phyloP scores from a whole-genome alignment of 1,140 invertebrate genomes.

The Bombus ignitus region DNA sequence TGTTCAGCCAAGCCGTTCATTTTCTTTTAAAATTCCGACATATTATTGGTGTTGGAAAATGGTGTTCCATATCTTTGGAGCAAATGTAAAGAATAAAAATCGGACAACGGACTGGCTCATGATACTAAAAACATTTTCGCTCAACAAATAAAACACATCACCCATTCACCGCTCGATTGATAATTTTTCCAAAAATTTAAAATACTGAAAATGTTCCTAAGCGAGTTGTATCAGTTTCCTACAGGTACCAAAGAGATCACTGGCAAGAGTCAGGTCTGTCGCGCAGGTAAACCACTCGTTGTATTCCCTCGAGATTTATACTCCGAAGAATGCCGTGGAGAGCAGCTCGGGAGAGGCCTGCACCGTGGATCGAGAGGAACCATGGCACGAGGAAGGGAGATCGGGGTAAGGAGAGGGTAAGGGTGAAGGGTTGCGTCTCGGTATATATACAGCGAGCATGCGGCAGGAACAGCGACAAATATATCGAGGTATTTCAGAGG shows the following conservation, averaged over 20 bases:
- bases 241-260: conserved; percentile 19
- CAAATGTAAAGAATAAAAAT: too few relatives aligned
- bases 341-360: conserved; percentile 2
- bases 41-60: too few relatives aligned
- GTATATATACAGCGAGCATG: conserved; percentile 43
- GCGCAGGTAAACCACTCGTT: conserved; percentile 40
- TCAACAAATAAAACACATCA: too few relatives aligned
- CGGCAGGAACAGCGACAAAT: conserved; percentile 76
- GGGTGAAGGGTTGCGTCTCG: conserved; percentile 53
- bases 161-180: not conserved
- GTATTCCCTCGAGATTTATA: conserved; percentile 63
- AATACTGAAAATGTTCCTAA: not conserved
- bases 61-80: not conserved
- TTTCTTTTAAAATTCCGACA: too few relatives aligned
- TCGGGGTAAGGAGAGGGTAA: not conserved
- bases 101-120: too few relatives aligned
- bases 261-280: conserved; percentile 5
- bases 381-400: not conserved
- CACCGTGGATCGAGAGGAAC: not conserved
- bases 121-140: too few relatives aligned
- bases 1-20: too few relatives aligned
- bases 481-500: conserved; percentile 81
- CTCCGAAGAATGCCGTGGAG: conserved; percentile 34
- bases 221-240: conserved; percentile 20
- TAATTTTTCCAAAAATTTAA: not conserved